Evolutionary conservation across 1,140 invertebrate species (phyloP), one percentile per base, ranked within the genome.

Genomic region (Acromyrmex charruanus): DNA sequence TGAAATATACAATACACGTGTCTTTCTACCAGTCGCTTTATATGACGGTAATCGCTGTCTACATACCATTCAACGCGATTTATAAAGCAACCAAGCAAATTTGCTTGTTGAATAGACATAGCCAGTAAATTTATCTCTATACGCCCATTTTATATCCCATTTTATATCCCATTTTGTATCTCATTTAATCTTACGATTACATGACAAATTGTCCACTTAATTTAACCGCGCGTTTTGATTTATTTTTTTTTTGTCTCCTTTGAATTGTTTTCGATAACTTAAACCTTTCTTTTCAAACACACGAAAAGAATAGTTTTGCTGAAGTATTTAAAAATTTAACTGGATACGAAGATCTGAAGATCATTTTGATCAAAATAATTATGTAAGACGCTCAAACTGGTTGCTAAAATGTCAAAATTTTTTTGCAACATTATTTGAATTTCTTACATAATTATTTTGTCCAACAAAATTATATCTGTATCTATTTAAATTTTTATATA

Each of bases 21-120:
- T 49, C 9, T 80, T 39, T 58, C 77, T 35, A 2, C 12, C 68
- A 31, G 9, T 44, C 51, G 5, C 51, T 71, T 81, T 81, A 81
- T 81, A 16, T 28, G 14, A 1, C 51, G 51, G 31, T 81, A 69
- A 77, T 63, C 44, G 59, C 59, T 77, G 25, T 69, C 35, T n/a
- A 71, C 16, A 44, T 58, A 55, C 14, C 65, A 81, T 28, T 80
- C 63, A 39, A 65, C 31, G 35, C n/a, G 9, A 81, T 81, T 81
- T 81, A 81, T 84, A 84, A 85, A 75, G 18, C 55, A 49, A 18
- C 69, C 39, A 58, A 58, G 65, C 44, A 44, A 71, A 81, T 81
- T 81, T 44, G 51, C 31, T 71, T 51, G 16, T 81, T 61, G 31
- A 77, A 18, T 84, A 21, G 55, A 31, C 21, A 35, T 10, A 21